Evolutionary conservation across 2,888 invertebrate species (phyloP), one percentile per base, ranked within the genome.

Genomic region (Apotomis turbidana): DNA sequence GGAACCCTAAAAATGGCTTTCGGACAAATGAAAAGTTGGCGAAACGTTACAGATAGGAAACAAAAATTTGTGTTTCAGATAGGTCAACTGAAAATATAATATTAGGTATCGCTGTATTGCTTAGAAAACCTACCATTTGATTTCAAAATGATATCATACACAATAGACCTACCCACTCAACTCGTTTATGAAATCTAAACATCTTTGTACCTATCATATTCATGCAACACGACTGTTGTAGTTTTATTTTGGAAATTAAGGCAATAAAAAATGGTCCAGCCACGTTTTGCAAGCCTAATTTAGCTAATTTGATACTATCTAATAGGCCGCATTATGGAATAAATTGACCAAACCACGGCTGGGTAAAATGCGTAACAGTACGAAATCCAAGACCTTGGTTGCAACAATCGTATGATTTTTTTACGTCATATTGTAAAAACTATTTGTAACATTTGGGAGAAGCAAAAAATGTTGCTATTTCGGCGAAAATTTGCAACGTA

Each of bases 351-450:
- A 58, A 52, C 36, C 52, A 27, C 46, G 68, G 61, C 51, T 71
- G 71, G 15, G 61, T 58, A 46, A 72, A 68, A 63, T 52, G 58
- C 46, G 61, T 72, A 52, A 59, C 54, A 72, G 58, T 63, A 63
- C 58, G 68, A 68, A 72, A 72, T 72, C 68, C 38, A 46, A 54
- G 72, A 58, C 72, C 72, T 72, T 68, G 72, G 36, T 44, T 72
- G 72, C 63, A 59, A 68, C 62, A 68, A 72, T 72, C 55, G 71
- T 62, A 68, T 68, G 68, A 62, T 44, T 71, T 72, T 15, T 68
- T 72, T 68, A 68, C 68, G 63, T 46, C 27, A 27, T 51, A 54
- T 57, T 51, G 57, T 67, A 71, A 71, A 71, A 71, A 71, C 61
- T 62, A 68, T 71, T 71, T 71, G 62, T 71, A 67, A 71, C 41